Percentiles rank a stretch among this genome's conserved stretches.
Conservation (phyloP, 1,140 invertebrate genomes). For the Caenorhabditis inopinata region DNA sequence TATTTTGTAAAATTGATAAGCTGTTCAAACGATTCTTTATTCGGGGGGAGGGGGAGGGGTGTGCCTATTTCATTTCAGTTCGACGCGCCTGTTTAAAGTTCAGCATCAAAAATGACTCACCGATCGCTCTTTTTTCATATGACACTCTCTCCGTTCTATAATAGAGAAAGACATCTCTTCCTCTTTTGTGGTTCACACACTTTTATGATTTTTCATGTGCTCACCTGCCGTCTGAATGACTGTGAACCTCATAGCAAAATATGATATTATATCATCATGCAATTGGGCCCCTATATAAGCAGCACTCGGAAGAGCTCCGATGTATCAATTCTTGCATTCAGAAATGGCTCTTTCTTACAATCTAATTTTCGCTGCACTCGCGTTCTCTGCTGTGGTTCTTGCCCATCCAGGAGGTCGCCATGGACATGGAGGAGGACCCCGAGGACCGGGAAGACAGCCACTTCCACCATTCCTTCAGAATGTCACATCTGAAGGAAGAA, state of each 20-base stretch:
- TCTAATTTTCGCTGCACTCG: not conserved
- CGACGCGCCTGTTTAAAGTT: conserved; percentile 23
- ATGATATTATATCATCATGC: conserved; percentile 17
- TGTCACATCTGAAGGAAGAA: conserved; percentile 17
- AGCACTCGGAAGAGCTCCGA: not conserved
- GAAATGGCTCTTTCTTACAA: conserved; percentile 20
- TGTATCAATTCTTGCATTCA: not conserved
- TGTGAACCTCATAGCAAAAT: not conserved
- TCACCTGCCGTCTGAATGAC: not conserved
- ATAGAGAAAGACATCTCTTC: not conserved
- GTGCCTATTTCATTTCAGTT: conserved; percentile 2
- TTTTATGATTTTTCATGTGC: not conserved
- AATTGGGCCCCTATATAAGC: not conserved
- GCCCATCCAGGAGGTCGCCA: conserved; percentile 8
- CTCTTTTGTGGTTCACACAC: not conserved
- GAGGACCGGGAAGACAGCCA: not conserved
- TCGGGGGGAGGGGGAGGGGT: conserved; percentile 8
- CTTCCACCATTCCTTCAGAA: conserved; percentile 28
- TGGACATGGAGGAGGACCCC: not conserved
- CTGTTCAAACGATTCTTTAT: conserved; percentile 14
- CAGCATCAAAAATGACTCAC: conserved; percentile 23
- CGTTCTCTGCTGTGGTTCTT: not conserved
- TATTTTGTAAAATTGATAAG: conserved; percentile 19
- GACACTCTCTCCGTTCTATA: not conserved
- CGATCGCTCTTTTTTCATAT: not conserved